Evolutionary conservation across 1,140 invertebrate species (phyloP), one percentile per base, ranked within the genome.

Genomic region (Drosophila nigromelanica): DNA sequence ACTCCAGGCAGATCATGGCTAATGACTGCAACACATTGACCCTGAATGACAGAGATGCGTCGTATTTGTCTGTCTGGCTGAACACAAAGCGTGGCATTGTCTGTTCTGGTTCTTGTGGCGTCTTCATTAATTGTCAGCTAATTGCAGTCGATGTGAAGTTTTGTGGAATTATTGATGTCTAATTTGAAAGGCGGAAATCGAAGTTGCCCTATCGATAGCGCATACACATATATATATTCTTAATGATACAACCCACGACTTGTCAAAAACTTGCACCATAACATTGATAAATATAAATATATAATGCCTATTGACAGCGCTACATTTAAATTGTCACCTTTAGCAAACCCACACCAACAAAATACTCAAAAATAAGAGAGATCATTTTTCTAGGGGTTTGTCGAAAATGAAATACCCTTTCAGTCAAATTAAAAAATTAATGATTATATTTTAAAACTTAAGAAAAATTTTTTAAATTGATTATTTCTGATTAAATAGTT

Each of bases 281-380:
- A 67, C 66, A 60, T 69, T 52, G 5, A 10, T 8, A 40, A 72
- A 43, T 35, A 35, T 35, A 35, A 35, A 35, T 35, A 10, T 10
- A 35, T 87, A 87, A 85, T 87, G 62, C 66, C 40, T 40, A 74
- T 63, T 81, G 81, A 85, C 81, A 85, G 81, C 11, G 37, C 51
- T 75, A 87, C 82, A 81, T 87, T 78, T 81, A 11, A 69, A 67
- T 75, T 81, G 75, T 87, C 78, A 71, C 82, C 82, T 78, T 50
- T 42, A 76, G 6, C 27, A 48, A 48, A 40, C 39, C n/a, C n/a
- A 40, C 39, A 12, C 1, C 39, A 40, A 14, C 5, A 35, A 35
- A 35, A 35, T 35, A 35, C 8, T 35, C 33, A 78, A 51, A 77
- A 58, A 63, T 21, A 59, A 62, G 39, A 14, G 63, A 48, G 27